A percentile compares a stretch with the other conserved stretches of the same genome.
Evolutionary conservation across 2,888 invertebrate genomes (phyloP).

Genomic region (Alloscopus bannaensis): DNA sequence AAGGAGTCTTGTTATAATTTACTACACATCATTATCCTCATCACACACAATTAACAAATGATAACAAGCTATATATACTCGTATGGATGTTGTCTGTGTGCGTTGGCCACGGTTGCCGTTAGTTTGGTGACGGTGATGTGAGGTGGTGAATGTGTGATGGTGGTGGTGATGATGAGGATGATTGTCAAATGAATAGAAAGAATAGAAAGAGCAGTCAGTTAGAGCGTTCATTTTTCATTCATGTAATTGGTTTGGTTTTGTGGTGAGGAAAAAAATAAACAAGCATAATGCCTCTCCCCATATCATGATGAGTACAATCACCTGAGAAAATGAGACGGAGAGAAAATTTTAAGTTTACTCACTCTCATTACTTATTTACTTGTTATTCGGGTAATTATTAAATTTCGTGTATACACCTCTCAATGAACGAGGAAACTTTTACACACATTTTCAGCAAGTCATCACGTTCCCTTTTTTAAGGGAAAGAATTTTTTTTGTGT

Average conservation of each 20-base stretch:
- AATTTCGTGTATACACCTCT: too few species aligned
- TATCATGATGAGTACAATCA: too few species aligned
- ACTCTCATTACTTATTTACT: conserved; percentile 40
- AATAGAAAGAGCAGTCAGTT: conserved; percentile 16
- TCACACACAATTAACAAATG: conserved; percentile 58
- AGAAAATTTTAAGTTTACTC: too few species aligned
- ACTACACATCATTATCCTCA: conserved; percentile 18
- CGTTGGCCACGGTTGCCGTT: background rate
- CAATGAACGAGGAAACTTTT: too few species aligned
- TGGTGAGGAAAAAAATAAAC: conserved; percentile 3
- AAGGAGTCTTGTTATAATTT: conserved; percentile 18
- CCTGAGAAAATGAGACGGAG: too few species aligned
- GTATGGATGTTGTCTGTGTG: background rate
- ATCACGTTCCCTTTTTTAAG: too few species aligned
- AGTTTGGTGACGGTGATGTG: conserved; percentile 13
- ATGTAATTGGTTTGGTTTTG: conserved; percentile 52
- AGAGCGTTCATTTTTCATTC: conserved; percentile 59
- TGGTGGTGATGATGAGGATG: conserved; percentile 16
- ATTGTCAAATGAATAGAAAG: conserved; percentile 57
- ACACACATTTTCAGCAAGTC: too few species aligned
- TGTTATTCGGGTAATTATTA: conserved; percentile 18
- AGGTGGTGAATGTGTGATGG: too few species aligned
- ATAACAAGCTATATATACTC: conserved; percentile 50
- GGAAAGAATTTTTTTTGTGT: background rate
- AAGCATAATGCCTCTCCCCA: background rate